These are phyloP conservation scores for Sarcophaga bullata DNA, from an alignment of 1,140 invertebrate genomes.

Conservation along the genomic window DNA sequence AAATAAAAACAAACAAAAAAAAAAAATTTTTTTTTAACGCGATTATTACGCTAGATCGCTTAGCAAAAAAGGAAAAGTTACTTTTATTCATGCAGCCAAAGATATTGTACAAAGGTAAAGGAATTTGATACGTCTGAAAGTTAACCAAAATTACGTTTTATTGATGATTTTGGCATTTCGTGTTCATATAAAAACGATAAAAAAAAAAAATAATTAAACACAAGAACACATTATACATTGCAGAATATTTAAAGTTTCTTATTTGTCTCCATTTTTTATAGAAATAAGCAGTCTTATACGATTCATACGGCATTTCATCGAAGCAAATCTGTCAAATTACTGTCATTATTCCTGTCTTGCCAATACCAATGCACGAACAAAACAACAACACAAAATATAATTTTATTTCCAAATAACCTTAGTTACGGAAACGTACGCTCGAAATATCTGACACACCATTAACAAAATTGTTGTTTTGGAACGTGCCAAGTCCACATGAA, in stretches of 20 bases:
- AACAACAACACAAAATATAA: too few relatives aligned
- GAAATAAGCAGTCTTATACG: too few relatives aligned
- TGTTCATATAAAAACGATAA: background rate
- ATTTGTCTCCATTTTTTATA: background rate
- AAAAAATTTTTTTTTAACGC: background rate
- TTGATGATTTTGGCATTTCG: background rate
- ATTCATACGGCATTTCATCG: too few relatives aligned
- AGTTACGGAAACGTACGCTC: too few relatives aligned
- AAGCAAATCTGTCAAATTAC: too few relatives aligned
- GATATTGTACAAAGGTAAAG: conserved; percentile 29
- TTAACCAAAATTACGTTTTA: conserved; percentile 29
- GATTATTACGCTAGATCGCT: conserved; percentile 29
- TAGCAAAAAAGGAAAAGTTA: conserved; percentile 6
- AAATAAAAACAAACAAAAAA: background rate
- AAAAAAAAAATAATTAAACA: background rate
- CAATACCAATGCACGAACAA: too few relatives aligned
- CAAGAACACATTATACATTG: background rate
- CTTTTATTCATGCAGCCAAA: background rate
- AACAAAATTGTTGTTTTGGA: too few relatives aligned
- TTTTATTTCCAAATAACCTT: too few relatives aligned
- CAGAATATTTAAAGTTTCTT: background rate
- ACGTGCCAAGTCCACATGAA: too few relatives aligned
- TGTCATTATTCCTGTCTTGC: too few relatives aligned
- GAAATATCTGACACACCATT: too few relatives aligned
- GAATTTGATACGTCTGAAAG: conserved; percentile 32